These are phyloP conservation scores for Gasterosteus aculeatus DNA, from an alignment of 2,113 vertebrate species.

Conservation along the genomic window DNA sequence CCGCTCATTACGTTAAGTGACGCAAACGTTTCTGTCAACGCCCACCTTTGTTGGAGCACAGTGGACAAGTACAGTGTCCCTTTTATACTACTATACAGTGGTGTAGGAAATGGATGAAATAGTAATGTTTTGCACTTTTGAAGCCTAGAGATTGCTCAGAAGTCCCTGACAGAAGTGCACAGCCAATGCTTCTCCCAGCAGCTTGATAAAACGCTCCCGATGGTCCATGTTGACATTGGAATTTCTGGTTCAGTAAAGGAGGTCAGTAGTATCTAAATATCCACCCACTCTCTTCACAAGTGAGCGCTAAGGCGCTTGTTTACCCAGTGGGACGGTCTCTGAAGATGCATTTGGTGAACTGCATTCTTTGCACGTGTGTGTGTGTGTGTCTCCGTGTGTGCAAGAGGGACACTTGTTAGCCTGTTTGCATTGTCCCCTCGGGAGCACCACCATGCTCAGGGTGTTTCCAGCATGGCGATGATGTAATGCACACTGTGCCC, in stretches of 20 bases:
- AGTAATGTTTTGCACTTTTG: slow-evolving; percentile 4
- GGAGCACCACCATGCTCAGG: slow-evolving; percentile 72
- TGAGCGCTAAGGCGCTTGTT: slow-evolving; percentile 52
- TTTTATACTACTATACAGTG: slow-evolving; percentile 18
- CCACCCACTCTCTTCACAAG: slow-evolving; percentile 64
- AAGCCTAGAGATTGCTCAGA: background rate
- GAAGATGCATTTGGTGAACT: slow-evolving; percentile 21
- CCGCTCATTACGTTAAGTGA: slow-evolving; percentile 5
- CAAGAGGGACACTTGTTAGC: slow-evolving; percentile 56
- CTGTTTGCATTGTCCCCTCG: slow-evolving; percentile 67
- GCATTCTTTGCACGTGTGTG: slow-evolving; percentile 10
- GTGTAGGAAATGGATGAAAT: background rate
- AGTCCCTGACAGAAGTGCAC: slow-evolving; percentile 37
- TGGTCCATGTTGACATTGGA: slow-evolving; percentile 50
- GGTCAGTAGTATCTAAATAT: slow-evolving; percentile 62
- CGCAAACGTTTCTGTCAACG: background rate
- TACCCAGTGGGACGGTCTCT: slow-evolving; percentile 47
- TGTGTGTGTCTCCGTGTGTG: slow-evolving; percentile 15
- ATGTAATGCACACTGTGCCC: slow-evolving; percentile 75
- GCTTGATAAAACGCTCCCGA: slow-evolving; percentile 33
- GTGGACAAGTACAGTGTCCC: slow-evolving; percentile 12
- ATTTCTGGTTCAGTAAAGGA: slow-evolving; percentile 46
- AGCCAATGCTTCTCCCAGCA: slow-evolving; percentile 43
- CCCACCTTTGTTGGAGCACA: slow-evolving; percentile 3
- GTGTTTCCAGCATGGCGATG: slow-evolving; percentile 71